Conservation (phyloP, 2,113 vertebrate genomes). For the Scytalopus superciliaris region DNA sequence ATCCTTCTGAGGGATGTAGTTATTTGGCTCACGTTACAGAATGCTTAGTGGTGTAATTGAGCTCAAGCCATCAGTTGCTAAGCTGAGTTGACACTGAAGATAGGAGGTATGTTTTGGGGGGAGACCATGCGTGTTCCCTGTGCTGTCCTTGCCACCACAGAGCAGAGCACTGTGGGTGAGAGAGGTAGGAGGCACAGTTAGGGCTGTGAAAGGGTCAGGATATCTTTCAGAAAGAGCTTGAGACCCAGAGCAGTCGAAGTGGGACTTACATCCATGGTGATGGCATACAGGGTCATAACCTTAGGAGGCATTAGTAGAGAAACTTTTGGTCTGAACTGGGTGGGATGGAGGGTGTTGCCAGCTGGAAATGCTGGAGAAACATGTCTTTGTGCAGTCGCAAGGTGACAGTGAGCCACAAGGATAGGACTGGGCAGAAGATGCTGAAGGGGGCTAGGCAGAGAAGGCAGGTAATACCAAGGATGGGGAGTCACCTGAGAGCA, state of each 20-base stretch:
- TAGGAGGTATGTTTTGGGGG: not conserved
- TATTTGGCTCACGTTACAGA: not conserved
- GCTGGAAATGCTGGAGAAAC: not conserved
- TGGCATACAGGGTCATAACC: not conserved
- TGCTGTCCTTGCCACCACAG: not conserved
- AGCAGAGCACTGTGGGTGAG: fast-evolving
- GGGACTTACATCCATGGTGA: fast-evolving
- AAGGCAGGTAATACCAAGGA: not conserved
- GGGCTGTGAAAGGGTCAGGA: not conserved
- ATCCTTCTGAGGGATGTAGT: conserved; percentile 9
- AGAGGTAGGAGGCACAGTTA: not conserved
- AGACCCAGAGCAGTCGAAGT: not conserved
- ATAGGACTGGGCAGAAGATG: not conserved
- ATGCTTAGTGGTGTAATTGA: not conserved
- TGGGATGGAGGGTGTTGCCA: not conserved
- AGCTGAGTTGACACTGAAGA: not conserved
- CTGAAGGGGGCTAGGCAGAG: not conserved
- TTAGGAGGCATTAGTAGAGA: not conserved
- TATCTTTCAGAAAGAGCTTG: not conserved
- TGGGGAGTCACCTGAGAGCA: not conserved
- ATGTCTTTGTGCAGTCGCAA: not conserved
- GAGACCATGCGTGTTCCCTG: fast-evolving
- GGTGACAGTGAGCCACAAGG: not conserved
- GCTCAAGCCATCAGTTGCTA: not conserved
- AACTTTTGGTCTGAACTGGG: not conserved